Conservation (phyloP, 2,797 vertebrate species). For the Pantherophis vulpinus region DNA sequence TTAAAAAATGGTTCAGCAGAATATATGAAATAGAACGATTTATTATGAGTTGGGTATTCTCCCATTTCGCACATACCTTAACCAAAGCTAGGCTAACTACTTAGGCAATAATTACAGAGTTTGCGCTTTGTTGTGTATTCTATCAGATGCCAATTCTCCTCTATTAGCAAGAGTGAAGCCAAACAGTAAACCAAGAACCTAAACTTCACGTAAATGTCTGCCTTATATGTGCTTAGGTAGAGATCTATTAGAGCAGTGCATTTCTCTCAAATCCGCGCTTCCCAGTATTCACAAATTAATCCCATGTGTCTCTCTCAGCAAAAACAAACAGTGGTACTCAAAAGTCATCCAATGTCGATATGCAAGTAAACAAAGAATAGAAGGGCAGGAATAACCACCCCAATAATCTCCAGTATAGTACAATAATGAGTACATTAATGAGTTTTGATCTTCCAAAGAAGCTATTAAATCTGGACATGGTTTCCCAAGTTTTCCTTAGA, state of each 20-base stretch:
- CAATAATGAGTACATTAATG: neutral
- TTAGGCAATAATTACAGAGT: neutral
- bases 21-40: neutral
- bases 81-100: neutral
- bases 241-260: slow-evolving; percentile 7
- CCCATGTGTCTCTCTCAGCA: neutral
- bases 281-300: slow-evolving; percentile 8
- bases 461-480: neutral
- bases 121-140: neutral
- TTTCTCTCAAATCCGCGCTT: neutral
- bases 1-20: neutral
- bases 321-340: slow-evolving; percentile 19
- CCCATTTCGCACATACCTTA: neutral
- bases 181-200: no score
- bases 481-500: slow-evolving; percentile 25
- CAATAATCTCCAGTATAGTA: neutral
- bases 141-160: slow-evolving; percentile 6
- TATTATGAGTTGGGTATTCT: neutral
- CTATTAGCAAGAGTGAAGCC: neutral
- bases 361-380: neutral
- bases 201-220: slow-evolving; percentile 19
- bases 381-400: neutral
- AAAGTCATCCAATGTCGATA: neutral
- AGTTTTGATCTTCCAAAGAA: slow-evolving; percentile 19
- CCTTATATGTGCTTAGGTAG: neutral